Conservation (phyloP, 2,113 vertebrate genomes). For the Burhinus oedicnemus region DNA sequence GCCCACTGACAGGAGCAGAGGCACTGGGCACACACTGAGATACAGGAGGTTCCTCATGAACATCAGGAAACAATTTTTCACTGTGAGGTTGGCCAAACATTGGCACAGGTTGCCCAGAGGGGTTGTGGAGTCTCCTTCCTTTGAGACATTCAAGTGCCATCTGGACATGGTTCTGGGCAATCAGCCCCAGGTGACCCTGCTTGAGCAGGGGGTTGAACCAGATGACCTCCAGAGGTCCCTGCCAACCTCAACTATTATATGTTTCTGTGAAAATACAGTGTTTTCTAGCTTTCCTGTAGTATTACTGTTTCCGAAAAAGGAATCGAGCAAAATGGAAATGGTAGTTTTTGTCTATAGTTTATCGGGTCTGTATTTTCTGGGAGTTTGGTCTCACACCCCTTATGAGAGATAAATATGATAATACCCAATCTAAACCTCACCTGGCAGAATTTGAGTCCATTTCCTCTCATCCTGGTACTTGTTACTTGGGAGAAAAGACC, state of each 20-base stretch:
- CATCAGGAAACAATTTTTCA: not conserved
- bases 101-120: not conserved
- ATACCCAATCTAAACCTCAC: not conserved
- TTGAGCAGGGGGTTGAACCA: not conserved
- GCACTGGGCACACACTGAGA: not conserved
- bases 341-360: not conserved
- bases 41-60: not conserved
- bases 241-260: not conserved
- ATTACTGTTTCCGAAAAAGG: not conserved
- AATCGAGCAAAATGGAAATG: not conserved
- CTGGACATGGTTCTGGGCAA: not conserved
- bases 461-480: not conserved
- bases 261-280: not conserved
- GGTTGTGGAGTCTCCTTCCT: not conserved
- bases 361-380: slow-evolving; percentile 1
- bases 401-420: not conserved
- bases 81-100: rapidly evolving
- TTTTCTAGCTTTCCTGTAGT: not conserved
- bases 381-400: not conserved
- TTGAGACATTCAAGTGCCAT: rapidly evolving
- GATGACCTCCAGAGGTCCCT: not conserved
- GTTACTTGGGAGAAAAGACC: not conserved
- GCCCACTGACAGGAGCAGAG: not conserved
- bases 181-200: not conserved
- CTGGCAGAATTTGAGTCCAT: not conserved